Evolutionary conservation across 2,888 invertebrate genomes (phyloP).

Genomic region (Chymomyza amoena): DNA sequence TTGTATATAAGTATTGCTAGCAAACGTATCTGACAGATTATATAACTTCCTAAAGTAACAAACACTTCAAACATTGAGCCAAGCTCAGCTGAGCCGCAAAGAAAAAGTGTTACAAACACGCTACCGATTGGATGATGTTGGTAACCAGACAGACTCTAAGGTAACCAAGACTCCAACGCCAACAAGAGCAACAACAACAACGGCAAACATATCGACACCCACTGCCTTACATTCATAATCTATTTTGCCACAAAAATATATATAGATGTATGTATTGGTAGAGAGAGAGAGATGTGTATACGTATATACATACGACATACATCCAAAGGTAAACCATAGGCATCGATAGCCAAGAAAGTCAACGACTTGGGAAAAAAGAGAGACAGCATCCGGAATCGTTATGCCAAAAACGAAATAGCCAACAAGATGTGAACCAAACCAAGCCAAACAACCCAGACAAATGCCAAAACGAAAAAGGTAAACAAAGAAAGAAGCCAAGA

Average conservation of each 20-base stretch:
- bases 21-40: constrained; percentile 39
- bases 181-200: constrained; percentile 34
- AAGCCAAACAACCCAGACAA: constrained; percentile 14
- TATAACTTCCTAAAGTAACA: constrained; percentile 64
- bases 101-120: constrained; percentile 67
- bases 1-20: neutral
- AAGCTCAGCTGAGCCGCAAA: constrained; percentile 6
- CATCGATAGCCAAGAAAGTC: constrained; percentile 25
- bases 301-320: neutral
- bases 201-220: constrained; percentile 37
- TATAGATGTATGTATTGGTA: neutral
- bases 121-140: constrained; percentile 36
- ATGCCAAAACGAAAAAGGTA: constrained; percentile 13
- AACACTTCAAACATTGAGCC: constrained; percentile 7
- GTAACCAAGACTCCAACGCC: constrained; percentile 19
- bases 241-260: constrained; percentile 42
- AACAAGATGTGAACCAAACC: constrained; percentile 14
- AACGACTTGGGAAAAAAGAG: neutral
- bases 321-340: neutral
- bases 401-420: constrained; percentile 45
- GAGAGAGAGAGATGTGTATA: constrained; percentile 11
- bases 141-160: constrained; percentile 36
- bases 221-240: constrained; percentile 70
- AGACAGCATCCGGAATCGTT: constrained; percentile 65
- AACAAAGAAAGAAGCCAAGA: constrained; percentile 49